Evolutionary conservation across 2,888 invertebrate species (phyloP).

Genomic region (Philereme transversata): DNA sequence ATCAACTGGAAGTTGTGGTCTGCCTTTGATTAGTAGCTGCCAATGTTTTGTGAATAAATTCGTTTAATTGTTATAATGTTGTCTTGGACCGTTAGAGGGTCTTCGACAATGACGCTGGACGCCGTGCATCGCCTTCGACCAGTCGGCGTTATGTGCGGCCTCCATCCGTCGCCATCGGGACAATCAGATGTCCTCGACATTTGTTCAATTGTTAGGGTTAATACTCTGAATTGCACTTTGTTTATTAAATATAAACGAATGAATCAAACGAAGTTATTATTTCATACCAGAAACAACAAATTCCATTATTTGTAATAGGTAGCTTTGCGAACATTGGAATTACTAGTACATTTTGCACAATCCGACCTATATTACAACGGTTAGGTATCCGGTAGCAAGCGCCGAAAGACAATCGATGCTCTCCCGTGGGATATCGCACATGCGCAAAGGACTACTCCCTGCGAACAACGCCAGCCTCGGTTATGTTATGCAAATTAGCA

Average conservation of each 20-base stretch:
- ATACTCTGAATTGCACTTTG: slow-evolving; percentile 84
- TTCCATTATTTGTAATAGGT: slow-evolving; percentile 14
- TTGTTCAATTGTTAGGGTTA: slow-evolving; percentile 83
- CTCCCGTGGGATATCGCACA: slow-evolving; percentile 80
- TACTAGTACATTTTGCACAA: slow-evolving; percentile 44
- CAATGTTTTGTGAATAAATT: slow-evolving; percentile 66
- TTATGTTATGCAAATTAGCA: slow-evolving; percentile 34
- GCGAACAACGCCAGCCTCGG: slow-evolving; percentile 31
- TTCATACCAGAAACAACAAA: slow-evolving; percentile 22
- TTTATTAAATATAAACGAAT: slow-evolving; percentile 85
- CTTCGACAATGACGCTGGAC: slow-evolving; percentile 62
- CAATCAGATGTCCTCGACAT: slow-evolving; percentile 69
- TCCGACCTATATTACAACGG: slow-evolving; percentile 72
- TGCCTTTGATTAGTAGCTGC: slow-evolving; percentile 61
- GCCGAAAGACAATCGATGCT: slow-evolving; percentile 74
- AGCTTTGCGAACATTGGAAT: slow-evolving; percentile 29
- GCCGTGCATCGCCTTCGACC: slow-evolving; percentile 50
- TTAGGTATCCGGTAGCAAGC: slow-evolving; percentile 51
- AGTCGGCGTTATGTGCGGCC: slow-evolving; percentile 51
- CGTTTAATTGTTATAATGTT: slow-evolving; percentile 65
- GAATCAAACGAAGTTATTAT: slow-evolving; percentile 65
- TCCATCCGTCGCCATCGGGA: slow-evolving; percentile 62
- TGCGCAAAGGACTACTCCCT: slow-evolving; percentile 58
- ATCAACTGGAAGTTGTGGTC: slow-evolving; percentile 79
- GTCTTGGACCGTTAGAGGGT: slow-evolving; percentile 64